A percentile compares a stretch with the other conserved stretches of the same genome.
phyloP scores from a whole-genome alignment of 2,888 invertebrate genomes.

The Nemurella pictetii region DNA sequence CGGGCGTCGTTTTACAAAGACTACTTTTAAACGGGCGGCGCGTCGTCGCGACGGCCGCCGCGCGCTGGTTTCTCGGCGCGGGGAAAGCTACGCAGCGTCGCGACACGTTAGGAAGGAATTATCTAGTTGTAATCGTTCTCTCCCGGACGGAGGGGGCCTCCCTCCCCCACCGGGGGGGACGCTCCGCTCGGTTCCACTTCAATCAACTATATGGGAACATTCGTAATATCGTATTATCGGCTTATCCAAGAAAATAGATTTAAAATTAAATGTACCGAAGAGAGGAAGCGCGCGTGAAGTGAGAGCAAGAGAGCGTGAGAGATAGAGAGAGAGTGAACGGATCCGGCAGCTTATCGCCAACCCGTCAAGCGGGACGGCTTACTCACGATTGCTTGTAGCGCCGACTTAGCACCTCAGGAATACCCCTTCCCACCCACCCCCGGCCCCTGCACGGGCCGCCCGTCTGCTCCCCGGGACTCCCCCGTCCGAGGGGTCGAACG shows the following conservation, averaged over 20 bases:
- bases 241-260: conserved; percentile 27
- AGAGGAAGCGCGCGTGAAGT: neutral
- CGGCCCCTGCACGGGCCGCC: neutral
- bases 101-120: neutral
- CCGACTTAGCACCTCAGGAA: neutral
- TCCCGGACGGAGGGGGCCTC: no score
- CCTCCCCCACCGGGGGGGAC: neutral
- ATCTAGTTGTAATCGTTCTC: neutral
- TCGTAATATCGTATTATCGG: conserved; percentile 27
- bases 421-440: neutral
- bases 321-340: neutral
- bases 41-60: neutral
- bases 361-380: neutral
- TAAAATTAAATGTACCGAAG: conserved; percentile 21
- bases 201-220: conserved; percentile 29
- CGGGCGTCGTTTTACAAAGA: neutral
- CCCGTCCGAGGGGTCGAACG: no score
- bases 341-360: neutral
- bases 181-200: conserved; percentile 11
- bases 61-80: neutral
- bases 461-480: neutral
- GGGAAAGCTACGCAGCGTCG: neutral
- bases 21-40: neutral
- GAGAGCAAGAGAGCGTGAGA: no score
- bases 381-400: neutral